Conservation (phyloP, 64 coral and sea anemone genomes). For the Acropora yongei region DNA sequence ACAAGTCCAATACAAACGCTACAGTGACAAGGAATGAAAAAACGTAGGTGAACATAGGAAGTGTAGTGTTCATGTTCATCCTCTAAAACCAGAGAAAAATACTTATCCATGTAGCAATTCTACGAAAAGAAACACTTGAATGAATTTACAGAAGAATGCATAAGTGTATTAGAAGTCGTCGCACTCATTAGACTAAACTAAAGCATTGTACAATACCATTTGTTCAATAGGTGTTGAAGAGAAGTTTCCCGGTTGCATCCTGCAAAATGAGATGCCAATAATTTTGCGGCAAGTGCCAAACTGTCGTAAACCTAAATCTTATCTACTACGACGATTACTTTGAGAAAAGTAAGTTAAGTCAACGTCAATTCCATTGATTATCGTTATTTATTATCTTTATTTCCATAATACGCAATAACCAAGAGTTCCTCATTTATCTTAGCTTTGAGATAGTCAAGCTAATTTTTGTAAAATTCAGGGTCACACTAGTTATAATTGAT, state of each 20-base stretch:
- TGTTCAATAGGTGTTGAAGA: constrained; percentile 20
- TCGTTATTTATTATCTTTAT: neutral
- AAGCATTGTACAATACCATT: neutral
- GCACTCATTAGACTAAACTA: neutral
- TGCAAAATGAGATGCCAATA: neutral
- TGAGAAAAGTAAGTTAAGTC: constrained; percentile 14
- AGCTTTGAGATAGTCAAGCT: constrained; percentile 1
- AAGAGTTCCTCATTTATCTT: constrained; percentile 3
- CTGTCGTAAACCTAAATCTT: neutral
- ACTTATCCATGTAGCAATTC: neutral
- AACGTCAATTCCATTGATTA: neutral
- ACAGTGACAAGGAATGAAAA: neutral
- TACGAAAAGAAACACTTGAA: constrained; percentile 20
- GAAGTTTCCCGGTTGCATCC: neutral
- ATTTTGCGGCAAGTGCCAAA: neutral
- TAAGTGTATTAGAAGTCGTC: neutral
- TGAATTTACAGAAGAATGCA: neutral
- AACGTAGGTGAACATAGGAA: constrained; percentile 22
- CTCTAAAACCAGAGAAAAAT: neutral
- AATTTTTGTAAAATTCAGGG: neutral
- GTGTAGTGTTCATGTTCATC: constrained; percentile 7
- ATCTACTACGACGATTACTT: constrained; percentile 33
- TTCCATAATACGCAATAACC: constrained; percentile 30
- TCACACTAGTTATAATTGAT: constrained; percentile 15
- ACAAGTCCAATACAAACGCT: neutral